Conservation (phyloP, 2,797 vertebrate species). For the Epinephelus coioides region DNA sequence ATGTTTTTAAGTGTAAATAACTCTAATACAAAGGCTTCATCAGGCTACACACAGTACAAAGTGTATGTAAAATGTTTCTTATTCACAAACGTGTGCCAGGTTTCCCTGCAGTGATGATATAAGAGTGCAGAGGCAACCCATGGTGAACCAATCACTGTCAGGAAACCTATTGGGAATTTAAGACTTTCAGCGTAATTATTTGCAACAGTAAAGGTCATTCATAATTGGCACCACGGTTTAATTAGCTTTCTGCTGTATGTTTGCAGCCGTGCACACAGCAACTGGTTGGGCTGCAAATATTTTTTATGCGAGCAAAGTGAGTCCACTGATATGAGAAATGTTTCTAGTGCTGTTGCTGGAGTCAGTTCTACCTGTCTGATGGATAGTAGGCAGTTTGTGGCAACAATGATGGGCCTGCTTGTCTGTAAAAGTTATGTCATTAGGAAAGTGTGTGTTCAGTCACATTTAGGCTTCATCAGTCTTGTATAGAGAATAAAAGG, state of each 20-base stretch:
- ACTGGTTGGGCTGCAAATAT: background rate
- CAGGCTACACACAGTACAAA: background rate
- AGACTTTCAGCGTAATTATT: conserved; percentile 1
- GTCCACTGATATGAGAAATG: background rate
- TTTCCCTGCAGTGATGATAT: background rate
- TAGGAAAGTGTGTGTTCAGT: background rate
- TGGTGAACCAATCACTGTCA: background rate
- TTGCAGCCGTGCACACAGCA: background rate
- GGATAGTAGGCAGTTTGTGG: background rate
- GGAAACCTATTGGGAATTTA: background rate
- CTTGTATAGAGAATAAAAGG: background rate
- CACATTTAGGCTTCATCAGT: background rate
- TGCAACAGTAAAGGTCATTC: conserved; percentile 1
- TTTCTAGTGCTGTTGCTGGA: background rate
- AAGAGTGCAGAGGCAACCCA: background rate
- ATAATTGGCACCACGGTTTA: background rate
- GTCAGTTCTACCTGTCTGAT: background rate
- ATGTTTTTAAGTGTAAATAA: no score
- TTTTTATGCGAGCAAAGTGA: background rate
- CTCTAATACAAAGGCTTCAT: background rate
- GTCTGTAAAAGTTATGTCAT: background rate
- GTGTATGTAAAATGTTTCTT: background rate
- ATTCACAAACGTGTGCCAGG: background rate
- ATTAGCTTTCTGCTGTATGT: background rate
- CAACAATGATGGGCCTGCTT: background rate